A percentile compares a stretch with the other conserved stretches of the same genome.
These are phyloP conservation scores for Globia sparganii DNA, from an alignment of 2,888 invertebrate genomes.

Conservation along the genomic window DNA sequence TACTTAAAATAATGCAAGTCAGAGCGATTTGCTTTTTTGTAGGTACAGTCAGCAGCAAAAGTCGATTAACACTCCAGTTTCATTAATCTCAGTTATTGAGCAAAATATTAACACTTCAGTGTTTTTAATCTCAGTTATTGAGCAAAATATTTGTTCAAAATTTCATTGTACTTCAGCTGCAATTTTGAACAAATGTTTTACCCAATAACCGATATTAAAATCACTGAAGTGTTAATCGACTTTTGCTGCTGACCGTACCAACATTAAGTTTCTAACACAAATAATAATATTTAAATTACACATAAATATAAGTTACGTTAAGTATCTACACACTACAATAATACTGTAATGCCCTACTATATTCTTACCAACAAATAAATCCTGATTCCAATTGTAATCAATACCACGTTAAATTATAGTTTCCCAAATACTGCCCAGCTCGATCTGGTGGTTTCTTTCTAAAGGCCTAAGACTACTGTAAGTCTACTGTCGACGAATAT, in stretches of 20 bases:
- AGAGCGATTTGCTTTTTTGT: background rate
- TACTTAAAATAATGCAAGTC: background rate
- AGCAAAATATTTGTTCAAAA: too few relatives aligned
- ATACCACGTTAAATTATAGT: background rate
- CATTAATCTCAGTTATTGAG: too few relatives aligned
- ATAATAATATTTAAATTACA: background rate
- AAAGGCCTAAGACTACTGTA: background rate
- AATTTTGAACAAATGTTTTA: too few relatives aligned
- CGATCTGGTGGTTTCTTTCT: background rate
- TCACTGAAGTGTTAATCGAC: too few relatives aligned
- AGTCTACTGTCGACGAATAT: background rate
- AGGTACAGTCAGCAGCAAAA: too few relatives aligned
- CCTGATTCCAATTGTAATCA: background rate
- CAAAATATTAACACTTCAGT: too few relatives aligned
- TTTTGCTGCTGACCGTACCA: too few relatives aligned
- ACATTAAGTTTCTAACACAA: background rate
- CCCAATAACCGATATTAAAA: too few relatives aligned
- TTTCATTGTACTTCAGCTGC: too few relatives aligned
- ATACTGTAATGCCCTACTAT: background rate
- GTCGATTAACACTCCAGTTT: too few relatives aligned
- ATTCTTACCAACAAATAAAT: background rate
- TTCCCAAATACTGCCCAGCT: background rate
- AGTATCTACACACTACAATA: background rate
- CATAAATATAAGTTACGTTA: background rate
- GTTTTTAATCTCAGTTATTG: too few relatives aligned